Base-by-base conservation (phyloP, 2,888 invertebrate genomes). In the Julus scandinavius region DNA sequence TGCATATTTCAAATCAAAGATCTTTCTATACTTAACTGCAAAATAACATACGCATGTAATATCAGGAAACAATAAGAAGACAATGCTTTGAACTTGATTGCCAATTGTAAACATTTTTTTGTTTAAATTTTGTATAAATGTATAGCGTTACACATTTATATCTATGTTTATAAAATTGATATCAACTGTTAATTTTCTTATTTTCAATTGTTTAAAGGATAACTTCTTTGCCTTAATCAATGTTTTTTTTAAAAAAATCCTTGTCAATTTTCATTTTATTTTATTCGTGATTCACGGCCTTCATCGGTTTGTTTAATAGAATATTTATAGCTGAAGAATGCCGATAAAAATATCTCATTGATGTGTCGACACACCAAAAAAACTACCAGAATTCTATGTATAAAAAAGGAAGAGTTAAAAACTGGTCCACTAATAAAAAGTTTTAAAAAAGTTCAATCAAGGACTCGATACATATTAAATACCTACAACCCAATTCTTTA, bases 401-500 rank as follows among this genome's bases (percentile, higher is more conserved):
- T 80, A 80, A 80, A 80, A 80, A 80, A 29, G 80, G 80, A 80
- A 80, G 80, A 38, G 80, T 80, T 80, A 80, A 80, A 80, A 80
- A 80, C 80, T 80, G 13, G 80, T 80, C 38, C 5, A 80, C 38
- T 80, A 38, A 38, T 80, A 80, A 80, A 38, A 54, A 54, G 29
- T 29, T 54, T 11, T 1, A 80, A 80, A 80, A 80, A 80, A 80
- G 15, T 7, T 38, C 80, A 80, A 80, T 80, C 80, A 80, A 80
- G 80, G 80, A 80, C 80, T 80, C 80, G 80, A 80, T 80, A 80
- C 80, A 80, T 80, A 80, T 80, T 80, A 80, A 80, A 80, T 80
- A 80, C 80, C 38, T 40, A 80, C 38, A 80, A 80, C 80, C 80
- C 80, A 80, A 80, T 80, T 80, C 80, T 80, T 3, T 2, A 38